These are phyloP conservation scores for Lathronympha strigana DNA, from an alignment of 2,888 invertebrate species.

Conservation along the genomic window DNA sequence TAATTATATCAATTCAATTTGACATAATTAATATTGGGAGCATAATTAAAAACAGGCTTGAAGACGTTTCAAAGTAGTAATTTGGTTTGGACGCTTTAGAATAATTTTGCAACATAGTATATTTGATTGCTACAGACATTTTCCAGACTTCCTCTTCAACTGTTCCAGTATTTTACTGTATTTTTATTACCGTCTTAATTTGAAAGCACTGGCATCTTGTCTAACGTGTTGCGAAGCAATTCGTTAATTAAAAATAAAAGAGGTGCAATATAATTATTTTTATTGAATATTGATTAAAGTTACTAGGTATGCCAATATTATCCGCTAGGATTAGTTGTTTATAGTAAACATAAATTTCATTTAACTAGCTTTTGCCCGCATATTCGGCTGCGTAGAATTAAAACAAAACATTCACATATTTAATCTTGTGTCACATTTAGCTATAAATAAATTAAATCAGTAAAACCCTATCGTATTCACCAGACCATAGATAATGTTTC, in stretches of 20 bases:
- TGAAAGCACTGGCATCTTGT: constrained; percentile 31
- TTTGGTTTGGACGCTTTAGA: constrained; percentile 34
- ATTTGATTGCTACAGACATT: constrained; percentile 42
- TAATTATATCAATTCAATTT: constrained; percentile 23
- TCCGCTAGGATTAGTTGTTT: not conserved
- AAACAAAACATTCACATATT: no score
- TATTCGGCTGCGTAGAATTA: no score
- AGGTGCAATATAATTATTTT: not conserved
- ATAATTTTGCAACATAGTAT: constrained; percentile 41
- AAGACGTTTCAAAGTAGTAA: constrained; percentile 34
- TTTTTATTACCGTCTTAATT: constrained; percentile 40
- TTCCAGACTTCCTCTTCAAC: constrained; percentile 38
- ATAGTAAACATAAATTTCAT: not conserved
- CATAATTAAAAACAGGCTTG: constrained; percentile 28
- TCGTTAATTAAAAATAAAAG: constrained; percentile 5
- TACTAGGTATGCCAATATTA: not conserved
- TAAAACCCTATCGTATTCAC: constrained; percentile 43
- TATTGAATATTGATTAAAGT: not conserved
- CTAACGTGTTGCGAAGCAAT: constrained; percentile 24
- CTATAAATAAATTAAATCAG: constrained; percentile 28
- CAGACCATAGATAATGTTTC: constrained; percentile 51
- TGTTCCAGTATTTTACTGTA: constrained; percentile 37
- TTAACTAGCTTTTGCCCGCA: not conserved
- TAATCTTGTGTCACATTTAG: constrained; percentile 5
- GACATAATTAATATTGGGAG: constrained; percentile 27